Evolutionary conservation across 1,140 invertebrate species (phyloP), one percentile per base, ranked within the genome.

Genomic region (Penaeus chinensis): DNA sequence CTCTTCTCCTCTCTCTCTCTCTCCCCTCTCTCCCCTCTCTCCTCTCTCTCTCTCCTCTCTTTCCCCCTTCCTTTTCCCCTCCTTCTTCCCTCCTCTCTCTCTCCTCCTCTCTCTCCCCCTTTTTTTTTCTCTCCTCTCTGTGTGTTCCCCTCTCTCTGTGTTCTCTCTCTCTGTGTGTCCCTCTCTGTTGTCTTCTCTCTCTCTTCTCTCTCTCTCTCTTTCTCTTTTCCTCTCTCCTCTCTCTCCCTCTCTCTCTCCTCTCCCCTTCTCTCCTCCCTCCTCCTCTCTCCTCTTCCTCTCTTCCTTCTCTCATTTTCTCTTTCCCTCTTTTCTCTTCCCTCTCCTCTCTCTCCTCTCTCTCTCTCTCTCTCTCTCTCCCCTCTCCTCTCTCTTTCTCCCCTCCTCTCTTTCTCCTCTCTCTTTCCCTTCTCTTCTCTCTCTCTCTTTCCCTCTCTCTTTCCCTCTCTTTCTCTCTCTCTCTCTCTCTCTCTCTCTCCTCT

Each of bases 381-480:
- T 80, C 78, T 80, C 71, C 60, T 42, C 42, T 37, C 20, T 78
- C 32, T 42, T 78, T 11, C 11, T 78, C 76, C 22, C 32, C 71
- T 76, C 42, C 5, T 37, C 32, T 16, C 47, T 71, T 19, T 71
- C 66, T 71, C 66, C 7, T 69, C 66, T 20, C 0, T 22, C 19
- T 71, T 16, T 71, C 66, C 3, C 8, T 71, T 16, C 10, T 54
- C 16, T 54, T 11, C 54, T 54, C 54, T 54, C 54, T 54, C 16
- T 19, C 4, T 42, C 42, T 42, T 42, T 24, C 22, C 22, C 24
- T 37, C 76, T 37, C 19, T 76, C 19, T 76, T 24, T 22, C 71
- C 32, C 71, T 76, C 71, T 76, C 71, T 76, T 24, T 61, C 54
- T 61, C 54, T 80, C 78, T 80, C 78, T 80, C 78, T 80, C 54